phyloP scores from a whole-genome alignment of 2,888 invertebrate genomes.

The Amiota mariae region DNA sequence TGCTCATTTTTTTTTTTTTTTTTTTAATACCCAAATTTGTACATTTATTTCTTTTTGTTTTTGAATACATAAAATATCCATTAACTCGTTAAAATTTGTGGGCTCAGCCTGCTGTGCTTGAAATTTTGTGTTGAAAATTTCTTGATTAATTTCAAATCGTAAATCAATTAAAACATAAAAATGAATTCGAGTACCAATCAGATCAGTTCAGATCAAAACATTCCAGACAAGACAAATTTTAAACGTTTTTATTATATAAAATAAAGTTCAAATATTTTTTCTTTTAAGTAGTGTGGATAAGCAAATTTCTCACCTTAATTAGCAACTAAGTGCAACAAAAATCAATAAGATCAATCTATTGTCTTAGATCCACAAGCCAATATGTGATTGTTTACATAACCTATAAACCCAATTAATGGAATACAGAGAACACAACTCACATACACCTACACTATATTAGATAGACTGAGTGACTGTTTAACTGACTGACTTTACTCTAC shows the following conservation, averaged over 20 bases:
- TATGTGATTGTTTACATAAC: constrained; percentile 1
- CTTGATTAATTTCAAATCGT: constrained; percentile 63
- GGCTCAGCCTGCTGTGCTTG: constrained; percentile 31
- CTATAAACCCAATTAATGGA: constrained; percentile 12
- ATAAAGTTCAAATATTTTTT: constrained; percentile 47
- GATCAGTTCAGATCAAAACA: no score
- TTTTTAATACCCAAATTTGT: background rate
- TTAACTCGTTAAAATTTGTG: constrained; percentile 60
- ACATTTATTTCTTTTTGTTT: no score
- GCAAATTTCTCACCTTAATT: constrained; percentile 52
- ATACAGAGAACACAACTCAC: no score
- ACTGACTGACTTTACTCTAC: background rate
- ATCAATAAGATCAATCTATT: background rate
- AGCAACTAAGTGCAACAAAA: constrained; percentile 39
- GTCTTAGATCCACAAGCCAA: background rate
- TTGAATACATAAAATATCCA: constrained; percentile 48
- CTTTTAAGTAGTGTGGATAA: no score
- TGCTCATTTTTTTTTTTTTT: no score
- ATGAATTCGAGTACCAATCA: background rate
- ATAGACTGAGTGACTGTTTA: no score
- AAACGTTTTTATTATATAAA: constrained; percentile 5
- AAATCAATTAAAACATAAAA: constrained; percentile 63
- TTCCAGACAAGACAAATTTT: no score
- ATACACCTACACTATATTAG: no score
- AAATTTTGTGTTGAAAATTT: constrained; percentile 41